Evolutionary conservation across 2,888 invertebrate genomes (phyloP).

Genomic region (Caenorhabditis uteleia): DNA sequence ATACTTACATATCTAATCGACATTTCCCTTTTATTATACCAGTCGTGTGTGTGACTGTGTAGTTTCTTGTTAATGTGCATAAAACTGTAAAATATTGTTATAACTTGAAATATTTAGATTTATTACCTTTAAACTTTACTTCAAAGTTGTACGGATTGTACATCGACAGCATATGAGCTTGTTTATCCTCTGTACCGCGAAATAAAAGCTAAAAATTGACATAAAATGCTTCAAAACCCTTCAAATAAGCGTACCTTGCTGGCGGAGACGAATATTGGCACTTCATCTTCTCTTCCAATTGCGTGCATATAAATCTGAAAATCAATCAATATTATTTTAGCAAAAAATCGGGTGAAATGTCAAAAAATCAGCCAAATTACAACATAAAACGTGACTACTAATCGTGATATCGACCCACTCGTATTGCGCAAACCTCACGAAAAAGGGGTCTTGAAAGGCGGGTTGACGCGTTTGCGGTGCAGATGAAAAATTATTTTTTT

Average conservation of each 20-base stretch:
- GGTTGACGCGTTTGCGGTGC: no score
- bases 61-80: slow-evolving; percentile 42
- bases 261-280: slow-evolving; percentile 32
- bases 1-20: slow-evolving; percentile 48
- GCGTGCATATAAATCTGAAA: slow-evolving; percentile 31
- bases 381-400: not conserved
- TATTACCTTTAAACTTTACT: slow-evolving; percentile 45
- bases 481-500: no score
- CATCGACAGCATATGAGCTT: slow-evolving; percentile 37
- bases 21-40: slow-evolving; percentile 34
- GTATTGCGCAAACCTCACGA: not conserved
- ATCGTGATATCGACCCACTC: not conserved
- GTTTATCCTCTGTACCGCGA: slow-evolving; percentile 20
- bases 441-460: slow-evolving; percentile 1
- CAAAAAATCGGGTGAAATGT: no score
- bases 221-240: not conserved
- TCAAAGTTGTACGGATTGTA: slow-evolving; percentile 46
- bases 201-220: slow-evolving; percentile 33
- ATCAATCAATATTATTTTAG: not conserved
- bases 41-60: slow-evolving; percentile 31
- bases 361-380: not conserved
- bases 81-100: slow-evolving; percentile 33
- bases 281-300: slow-evolving; percentile 26
- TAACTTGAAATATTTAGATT: not conserved
- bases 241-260: slow-evolving; percentile 22